Base-by-base conservation (phyloP, 2,888 invertebrate genomes). In the Diloba caeruleocephala region DNA sequence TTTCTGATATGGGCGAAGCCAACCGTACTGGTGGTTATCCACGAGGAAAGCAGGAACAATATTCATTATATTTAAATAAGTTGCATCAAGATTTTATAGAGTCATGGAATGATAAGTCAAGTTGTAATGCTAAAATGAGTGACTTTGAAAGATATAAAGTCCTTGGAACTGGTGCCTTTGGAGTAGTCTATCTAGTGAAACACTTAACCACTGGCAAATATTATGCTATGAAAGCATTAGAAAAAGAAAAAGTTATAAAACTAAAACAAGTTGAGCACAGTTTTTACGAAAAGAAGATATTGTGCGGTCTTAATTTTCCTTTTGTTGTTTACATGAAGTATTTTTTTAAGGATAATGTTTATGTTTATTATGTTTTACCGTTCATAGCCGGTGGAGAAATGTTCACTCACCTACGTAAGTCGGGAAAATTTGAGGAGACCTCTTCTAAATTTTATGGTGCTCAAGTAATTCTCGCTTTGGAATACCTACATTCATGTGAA, bases 111-210 rank as follows among this genome's bases (percentile, higher is more conserved):
- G 81, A 84, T 23, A 85, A 81, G 25, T 45, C 79, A 0, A 79
- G 77, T 34, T 61, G 66, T 43, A 85, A 82, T 59, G 84, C 83
- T 1, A 81, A 76, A 44, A 5, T 82, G 23, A 78, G 89, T 7
- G 97, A 98, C 78, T 98, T 97, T 80, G 96, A 97, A 45, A 88
- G 95, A 48, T 87, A 95, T 31, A 96, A 95, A 76, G 96, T 97
- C 0, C 88, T 99, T 37, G 98, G 98, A 0, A 96, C 96, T 0
- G 99, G 99, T 2, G 97, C 98, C 0, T 99, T 98, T 85, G 98
- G 99, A 9, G 94, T 96, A 28, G 99, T 99, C 1, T 96, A 96
- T 80, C 87, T 97, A 2, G 94, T 94, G 9, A 95, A 94, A 82
- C 95, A 97, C 72, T 94, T 94, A 71, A 71, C 81, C 0, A 89